These are phyloP conservation scores for Zingel zingel DNA, from an alignment of 2,113 vertebrate species.

Conservation along the genomic window DNA sequence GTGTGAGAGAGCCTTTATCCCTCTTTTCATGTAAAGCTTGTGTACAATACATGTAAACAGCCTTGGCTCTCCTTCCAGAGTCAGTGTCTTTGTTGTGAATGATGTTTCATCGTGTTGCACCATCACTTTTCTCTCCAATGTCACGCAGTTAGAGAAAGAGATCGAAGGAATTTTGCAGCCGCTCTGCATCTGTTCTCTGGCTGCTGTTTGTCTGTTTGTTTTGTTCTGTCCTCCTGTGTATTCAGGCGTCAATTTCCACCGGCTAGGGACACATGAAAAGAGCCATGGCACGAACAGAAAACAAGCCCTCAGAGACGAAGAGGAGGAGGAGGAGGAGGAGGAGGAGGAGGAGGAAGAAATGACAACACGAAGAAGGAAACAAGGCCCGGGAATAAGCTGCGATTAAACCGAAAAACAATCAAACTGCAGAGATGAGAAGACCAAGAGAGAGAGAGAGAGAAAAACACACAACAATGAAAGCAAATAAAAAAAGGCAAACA, in stretches of 20 bases:
- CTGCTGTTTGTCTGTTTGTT: conserved; percentile 67
- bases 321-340: conserved; percentile 24
- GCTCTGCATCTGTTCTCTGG: conserved; percentile 62
- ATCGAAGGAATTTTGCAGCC: conserved; percentile 25
- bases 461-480: conserved; percentile 36
- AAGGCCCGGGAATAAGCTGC: conserved; percentile 58
- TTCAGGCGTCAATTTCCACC: conserved; percentile 59
- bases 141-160: conserved; percentile 31
- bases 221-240: conserved; percentile 57
- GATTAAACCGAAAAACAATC: conserved; percentile 74
- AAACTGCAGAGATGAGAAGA: conserved; percentile 57
- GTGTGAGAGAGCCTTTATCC: conserved; percentile 4
- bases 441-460: neutral
- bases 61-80: conserved; percentile 2
- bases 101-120: conserved; percentile 57
- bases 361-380: conserved; percentile 53
- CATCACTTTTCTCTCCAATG: conserved; percentile 54
- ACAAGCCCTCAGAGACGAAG: conserved; percentile 69
- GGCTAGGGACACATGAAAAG: conserved; percentile 62
- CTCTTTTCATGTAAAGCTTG: neutral
- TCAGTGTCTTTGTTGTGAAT: conserved; percentile 20
- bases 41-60: neutral
- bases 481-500: conserved; percentile 66
- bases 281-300: conserved; percentile 70
- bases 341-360: conserved; percentile 58